Evolutionary conservation across 92 coral and sea anemone genomes (phyloP).

Genomic region (Zoanthus solanderi): DNA sequence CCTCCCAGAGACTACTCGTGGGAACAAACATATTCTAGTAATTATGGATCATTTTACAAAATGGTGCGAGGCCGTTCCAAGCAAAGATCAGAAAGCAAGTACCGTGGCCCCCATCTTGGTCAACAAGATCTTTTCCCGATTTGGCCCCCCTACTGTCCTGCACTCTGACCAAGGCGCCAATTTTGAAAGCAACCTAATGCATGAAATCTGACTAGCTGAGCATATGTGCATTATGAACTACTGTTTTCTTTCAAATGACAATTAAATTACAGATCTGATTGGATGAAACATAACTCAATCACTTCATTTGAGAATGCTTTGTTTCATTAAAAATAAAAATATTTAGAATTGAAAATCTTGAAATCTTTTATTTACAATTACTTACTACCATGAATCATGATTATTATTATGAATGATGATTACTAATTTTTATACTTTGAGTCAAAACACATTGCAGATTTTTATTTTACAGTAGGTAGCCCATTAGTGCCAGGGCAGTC

Average conservation of each 20-base stretch:
- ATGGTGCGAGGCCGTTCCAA: slow-evolving; percentile 55
- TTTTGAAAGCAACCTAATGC: slow-evolving; percentile 58
- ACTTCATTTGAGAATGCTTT: slow-evolving; percentile 31
- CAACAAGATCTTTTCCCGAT: slow-evolving; percentile 45
- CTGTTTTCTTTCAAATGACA: slow-evolving; percentile 21
- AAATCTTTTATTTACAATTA: slow-evolving; percentile 17
- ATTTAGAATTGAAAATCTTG: slow-evolving; percentile 10
- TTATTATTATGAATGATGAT: slow-evolving; percentile 4
- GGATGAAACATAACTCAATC: slow-evolving; percentile 23
- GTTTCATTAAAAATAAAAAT: slow-evolving; percentile 23
- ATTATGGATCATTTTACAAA: slow-evolving; percentile 63
- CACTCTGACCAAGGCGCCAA: slow-evolving; percentile 73
- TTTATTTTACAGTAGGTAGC: slow-evolving; percentile 1
- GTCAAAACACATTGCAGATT: slow-evolving; percentile 1
- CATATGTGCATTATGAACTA: not conserved
- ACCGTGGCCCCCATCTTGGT: slow-evolving; percentile 32
- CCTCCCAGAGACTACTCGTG: slow-evolving; percentile 47
- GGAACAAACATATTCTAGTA: slow-evolving; percentile 60
- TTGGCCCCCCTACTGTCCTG: slow-evolving; percentile 58
- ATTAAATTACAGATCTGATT: slow-evolving; percentile 24
- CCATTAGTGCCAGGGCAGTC: slow-evolving; percentile 19
- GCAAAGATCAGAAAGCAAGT: slow-evolving; percentile 25
- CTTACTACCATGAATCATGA: slow-evolving; percentile 30
- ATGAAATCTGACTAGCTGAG: slow-evolving; percentile 46
- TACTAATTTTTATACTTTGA: slow-evolving; percentile 19